A percentile compares a stretch with the other conserved stretches of the same genome.
Evolutionary conservation across 2,113 vertebrate species (phyloP).

Genomic region (Tragelaphus buxtoni): DNA sequence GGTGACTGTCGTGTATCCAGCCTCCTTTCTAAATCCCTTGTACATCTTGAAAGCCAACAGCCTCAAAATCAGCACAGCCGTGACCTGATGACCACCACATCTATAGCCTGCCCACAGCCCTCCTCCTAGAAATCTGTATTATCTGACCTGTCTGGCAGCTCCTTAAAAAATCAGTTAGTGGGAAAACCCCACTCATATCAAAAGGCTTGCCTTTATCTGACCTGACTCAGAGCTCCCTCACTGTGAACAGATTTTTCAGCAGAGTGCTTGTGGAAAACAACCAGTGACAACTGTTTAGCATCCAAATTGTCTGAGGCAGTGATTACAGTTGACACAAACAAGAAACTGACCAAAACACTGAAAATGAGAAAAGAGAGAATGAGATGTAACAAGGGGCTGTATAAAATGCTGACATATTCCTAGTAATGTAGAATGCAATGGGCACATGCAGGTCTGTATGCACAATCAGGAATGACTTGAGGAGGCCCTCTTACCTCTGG

Average conservation of each 20-base stretch:
- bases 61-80: neutral
- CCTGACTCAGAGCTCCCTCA: neutral
- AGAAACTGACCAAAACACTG: neutral
- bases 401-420: neutral
- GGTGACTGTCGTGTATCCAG: rapidly evolving
- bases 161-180: neutral
- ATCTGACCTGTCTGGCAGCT: neutral
- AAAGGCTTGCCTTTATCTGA: neutral
- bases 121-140: neutral
- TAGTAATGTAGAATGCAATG: neutral
- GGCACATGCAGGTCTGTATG: neutral
- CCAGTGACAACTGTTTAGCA: neutral
- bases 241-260: neutral
- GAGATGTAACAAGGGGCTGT: too few species aligned
- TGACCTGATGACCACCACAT: neutral
- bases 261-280: neutral
- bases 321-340: neutral
- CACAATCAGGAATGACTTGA: neutral
- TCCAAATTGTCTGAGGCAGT: neutral
- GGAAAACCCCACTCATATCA: neutral
- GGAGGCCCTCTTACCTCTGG: neutral
- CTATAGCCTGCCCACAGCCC: neutral
- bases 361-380: neutral
- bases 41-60: neutral
- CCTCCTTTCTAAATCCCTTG: neutral